Conservation (phyloP, 1,140 invertebrate species). For the Phocides pigmalion region DNA sequence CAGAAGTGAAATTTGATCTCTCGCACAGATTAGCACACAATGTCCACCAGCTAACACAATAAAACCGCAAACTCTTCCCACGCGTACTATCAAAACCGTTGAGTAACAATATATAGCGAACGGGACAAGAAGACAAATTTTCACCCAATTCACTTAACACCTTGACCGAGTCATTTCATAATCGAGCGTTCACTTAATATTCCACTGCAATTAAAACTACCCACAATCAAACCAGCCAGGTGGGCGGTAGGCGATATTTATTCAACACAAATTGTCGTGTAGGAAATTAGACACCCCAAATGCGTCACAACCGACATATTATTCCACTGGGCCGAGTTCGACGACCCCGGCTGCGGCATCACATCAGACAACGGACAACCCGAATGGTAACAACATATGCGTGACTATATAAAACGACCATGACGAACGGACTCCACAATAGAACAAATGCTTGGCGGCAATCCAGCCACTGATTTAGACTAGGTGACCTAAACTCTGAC, state of each 20-base stretch:
- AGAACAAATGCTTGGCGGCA: conserved; percentile 76
- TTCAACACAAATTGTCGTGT: conserved; percentile 29
- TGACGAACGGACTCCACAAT: conserved; percentile 62
- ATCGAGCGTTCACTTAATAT: conserved; percentile 20
- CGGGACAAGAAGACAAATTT: conserved; percentile 48
- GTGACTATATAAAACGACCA: conserved; percentile 63
- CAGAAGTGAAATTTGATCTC: conserved; percentile 70
- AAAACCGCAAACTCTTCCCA: conserved; percentile 30
- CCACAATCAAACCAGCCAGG: conserved; percentile 42
- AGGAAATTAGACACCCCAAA: conserved; percentile 44
- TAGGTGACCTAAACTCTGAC: conserved; percentile 62
- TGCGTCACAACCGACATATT: conserved; percentile 41
- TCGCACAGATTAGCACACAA: conserved; percentile 57
- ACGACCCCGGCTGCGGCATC: conserved; percentile 41
- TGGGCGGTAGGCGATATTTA: conserved; percentile 33
- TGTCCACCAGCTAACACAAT: conserved; percentile 36
- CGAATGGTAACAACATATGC: conserved; percentile 44
- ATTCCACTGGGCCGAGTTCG: conserved; percentile 44
- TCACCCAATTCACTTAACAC: conserved; percentile 52
- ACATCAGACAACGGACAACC: conserved; percentile 35
- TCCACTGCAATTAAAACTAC: conserved; percentile 54
- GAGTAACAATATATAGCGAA: conserved; percentile 34
- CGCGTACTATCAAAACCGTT: conserved; percentile 45
- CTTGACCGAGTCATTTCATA: conserved; percentile 59
- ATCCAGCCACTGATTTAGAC: conserved; percentile 76